phyloP scores from a whole-genome alignment of 2,113 vertebrate species.

The Hippoglossus stenolepis region DNA sequence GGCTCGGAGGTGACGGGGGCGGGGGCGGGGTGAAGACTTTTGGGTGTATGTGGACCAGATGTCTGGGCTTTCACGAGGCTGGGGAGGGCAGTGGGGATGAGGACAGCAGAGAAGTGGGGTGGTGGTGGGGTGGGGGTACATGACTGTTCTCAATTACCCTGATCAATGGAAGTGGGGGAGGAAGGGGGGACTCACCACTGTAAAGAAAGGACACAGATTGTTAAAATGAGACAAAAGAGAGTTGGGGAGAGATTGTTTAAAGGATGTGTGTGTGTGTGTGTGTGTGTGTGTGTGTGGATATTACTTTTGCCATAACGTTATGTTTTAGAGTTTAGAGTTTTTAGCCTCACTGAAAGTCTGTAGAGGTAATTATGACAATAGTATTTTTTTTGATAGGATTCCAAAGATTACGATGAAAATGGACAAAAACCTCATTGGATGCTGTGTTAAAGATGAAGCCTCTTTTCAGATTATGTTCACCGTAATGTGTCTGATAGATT shows the following conservation, averaged over 20 bases:
- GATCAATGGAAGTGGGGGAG: constrained; percentile 77
- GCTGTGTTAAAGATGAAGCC: neutral
- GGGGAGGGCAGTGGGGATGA: constrained; percentile 54
- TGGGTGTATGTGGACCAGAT: constrained; percentile 91
- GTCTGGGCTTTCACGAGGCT: constrained; percentile 76
- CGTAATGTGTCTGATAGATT: constrained; percentile 8
- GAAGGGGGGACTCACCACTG: constrained; percentile 23
- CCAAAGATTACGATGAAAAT: neutral
- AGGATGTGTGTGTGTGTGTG: neutral
- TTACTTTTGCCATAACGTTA: neutral
- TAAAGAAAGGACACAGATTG: constrained; percentile 33
- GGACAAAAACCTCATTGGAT: neutral
- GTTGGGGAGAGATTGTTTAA: neutral
- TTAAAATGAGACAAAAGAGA: constrained; percentile 24
- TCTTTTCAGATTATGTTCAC: neutral
- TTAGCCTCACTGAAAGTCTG: neutral
- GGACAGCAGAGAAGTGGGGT: constrained; percentile 48
- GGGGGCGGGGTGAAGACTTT: constrained; percentile 57
- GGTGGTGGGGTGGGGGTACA: constrained; percentile 41
- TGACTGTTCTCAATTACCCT: constrained; percentile 93
- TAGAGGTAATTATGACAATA: neutral
- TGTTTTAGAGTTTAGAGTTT: neutral
- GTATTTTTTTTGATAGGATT: neutral
- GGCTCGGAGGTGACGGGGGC: constrained; percentile 64
- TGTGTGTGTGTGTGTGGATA: no score